Conservation (phyloP, 1,140 invertebrate genomes). For the Mercenaria mercenaria region DNA sequence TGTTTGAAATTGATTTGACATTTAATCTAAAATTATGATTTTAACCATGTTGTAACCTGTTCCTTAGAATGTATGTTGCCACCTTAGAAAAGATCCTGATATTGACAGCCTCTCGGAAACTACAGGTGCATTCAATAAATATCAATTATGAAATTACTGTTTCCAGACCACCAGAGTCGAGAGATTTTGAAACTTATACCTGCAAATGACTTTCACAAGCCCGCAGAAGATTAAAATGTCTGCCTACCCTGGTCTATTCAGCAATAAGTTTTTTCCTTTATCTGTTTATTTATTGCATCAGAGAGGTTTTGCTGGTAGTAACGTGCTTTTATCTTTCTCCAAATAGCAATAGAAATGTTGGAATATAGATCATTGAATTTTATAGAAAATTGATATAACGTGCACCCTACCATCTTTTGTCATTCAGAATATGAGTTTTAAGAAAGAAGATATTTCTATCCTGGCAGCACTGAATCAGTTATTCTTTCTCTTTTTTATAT, state of each 20-base stretch:
- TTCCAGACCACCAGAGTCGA: constrained; percentile 43
- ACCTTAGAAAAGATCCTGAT: neutral
- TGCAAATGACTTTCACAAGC: constrained; percentile 49
- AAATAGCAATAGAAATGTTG: neutral
- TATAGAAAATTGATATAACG: neutral
- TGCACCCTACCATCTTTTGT: neutral
- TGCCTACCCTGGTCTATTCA: neutral
- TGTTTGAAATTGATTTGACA: neutral
- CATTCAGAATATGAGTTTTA: too few relatives aligned
- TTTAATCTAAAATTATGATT: neutral
- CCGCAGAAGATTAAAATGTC: constrained; percentile 19
- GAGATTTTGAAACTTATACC: constrained; percentile 46
- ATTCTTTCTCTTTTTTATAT: too few relatives aligned
- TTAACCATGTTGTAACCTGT: neutral
- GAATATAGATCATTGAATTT: constrained; percentile 1
- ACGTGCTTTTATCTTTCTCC: neutral
- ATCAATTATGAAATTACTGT: constrained; percentile 65
- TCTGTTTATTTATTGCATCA: constrained; percentile 25
- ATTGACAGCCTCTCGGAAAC: constrained; percentile 20
- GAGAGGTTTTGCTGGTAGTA: constrained; percentile 8
- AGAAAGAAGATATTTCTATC: too few relatives aligned
- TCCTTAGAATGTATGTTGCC: neutral
- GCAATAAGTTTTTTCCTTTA: constrained; percentile 39
- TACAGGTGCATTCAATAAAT: constrained; percentile 59
- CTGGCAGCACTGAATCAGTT: too few relatives aligned